Percentiles rank a stretch among this genome's conserved stretches.
These are phyloP conservation scores for Drosophila seclusa DNA, from an alignment of 2,888 invertebrate species.

Conservation along the genomic window DNA sequence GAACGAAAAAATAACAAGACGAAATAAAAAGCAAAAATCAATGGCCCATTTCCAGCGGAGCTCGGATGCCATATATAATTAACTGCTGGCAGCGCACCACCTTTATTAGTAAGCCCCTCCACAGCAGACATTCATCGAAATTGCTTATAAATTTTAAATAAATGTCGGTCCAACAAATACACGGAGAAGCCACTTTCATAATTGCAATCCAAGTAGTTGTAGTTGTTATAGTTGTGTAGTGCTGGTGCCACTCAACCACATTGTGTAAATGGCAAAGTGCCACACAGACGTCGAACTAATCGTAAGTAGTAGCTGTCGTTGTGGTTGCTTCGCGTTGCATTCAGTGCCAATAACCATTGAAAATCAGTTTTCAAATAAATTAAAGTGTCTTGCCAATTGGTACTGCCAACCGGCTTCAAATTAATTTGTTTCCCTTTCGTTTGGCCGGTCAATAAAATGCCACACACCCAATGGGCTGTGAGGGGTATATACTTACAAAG, in stretches of 20 bases:
- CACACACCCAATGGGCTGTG: slow-evolving; percentile 4
- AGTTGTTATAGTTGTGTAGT: slow-evolving; percentile 4
- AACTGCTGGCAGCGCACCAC: slow-evolving; percentile 28
- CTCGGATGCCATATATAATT: slow-evolving; percentile 48
- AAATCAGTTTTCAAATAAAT: slow-evolving; percentile 77
- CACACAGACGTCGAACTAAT: slow-evolving; percentile 16
- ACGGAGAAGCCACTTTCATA: slow-evolving; percentile 64
- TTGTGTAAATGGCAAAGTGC: slow-evolving; percentile 27
- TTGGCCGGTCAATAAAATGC: slow-evolving; percentile 10
- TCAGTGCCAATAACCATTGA: slow-evolving; percentile 66
- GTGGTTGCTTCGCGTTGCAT: slow-evolving; percentile 37
- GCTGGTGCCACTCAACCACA: slow-evolving; percentile 8
- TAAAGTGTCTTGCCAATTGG: slow-evolving; percentile 59
- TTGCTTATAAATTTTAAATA: slow-evolving; percentile 76
- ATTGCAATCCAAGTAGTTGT: slow-evolving; percentile 53
- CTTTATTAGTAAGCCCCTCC: background rate
- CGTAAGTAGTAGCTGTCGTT: background rate
- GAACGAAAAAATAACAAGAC: background rate
- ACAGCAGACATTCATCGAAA: slow-evolving; percentile 54
- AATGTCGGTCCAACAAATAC: slow-evolving; percentile 55
- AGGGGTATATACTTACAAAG: slow-evolving; percentile 87
- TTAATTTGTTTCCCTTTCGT: slow-evolving; percentile 70
- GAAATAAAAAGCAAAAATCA: slow-evolving; percentile 41
- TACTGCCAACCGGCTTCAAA: slow-evolving; percentile 46
- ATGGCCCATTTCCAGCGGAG: slow-evolving; percentile 29